A percentile compares a stretch with the other conserved stretches of the same genome.
phyloP scores from a whole-genome alignment of 2,888 invertebrate species.

The Toxonevra muliebris region DNA sequence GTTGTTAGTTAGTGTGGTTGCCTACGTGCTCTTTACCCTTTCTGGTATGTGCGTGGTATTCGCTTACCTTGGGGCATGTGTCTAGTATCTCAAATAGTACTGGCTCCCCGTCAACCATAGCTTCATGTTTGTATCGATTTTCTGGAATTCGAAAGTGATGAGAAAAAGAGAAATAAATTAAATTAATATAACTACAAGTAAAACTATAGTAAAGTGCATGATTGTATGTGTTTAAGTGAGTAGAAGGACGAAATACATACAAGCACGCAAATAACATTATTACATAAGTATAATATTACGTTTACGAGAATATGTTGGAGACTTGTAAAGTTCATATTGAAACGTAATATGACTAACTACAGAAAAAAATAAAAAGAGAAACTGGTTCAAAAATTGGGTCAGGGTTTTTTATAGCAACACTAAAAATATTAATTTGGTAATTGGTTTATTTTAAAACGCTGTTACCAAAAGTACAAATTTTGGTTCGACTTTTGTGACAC shows the following conservation, averaged over 20 bases:
- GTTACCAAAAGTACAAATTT: no score
- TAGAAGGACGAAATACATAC: background rate
- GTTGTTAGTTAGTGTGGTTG: background rate
- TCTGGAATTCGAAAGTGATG: constrained; percentile 69
- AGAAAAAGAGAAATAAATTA: constrained; percentile 10
- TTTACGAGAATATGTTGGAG: no score
- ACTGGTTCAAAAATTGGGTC: no score
- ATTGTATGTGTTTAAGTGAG: background rate
- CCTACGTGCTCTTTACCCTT: no score
- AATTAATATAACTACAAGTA: constrained; percentile 3
- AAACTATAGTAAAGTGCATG: background rate
- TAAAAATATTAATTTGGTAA: no score
- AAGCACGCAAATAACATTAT: background rate
- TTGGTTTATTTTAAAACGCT: no score
- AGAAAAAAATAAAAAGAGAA: no score
- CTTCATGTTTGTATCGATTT: constrained; percentile 90
- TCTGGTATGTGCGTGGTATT: constrained; percentile 2
- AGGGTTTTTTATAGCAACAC: no score
- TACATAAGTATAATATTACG: no score
- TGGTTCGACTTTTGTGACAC: no score
- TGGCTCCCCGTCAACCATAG: constrained; percentile 87
- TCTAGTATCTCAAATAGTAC: constrained; percentile 91
- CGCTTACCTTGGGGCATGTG: constrained; percentile 73
- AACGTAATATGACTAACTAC: no score
- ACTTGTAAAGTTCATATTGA: no score